Base-by-base conservation (phyloP, 2,797 vertebrate species). In the Neosilurus hyrtlii region DNA sequence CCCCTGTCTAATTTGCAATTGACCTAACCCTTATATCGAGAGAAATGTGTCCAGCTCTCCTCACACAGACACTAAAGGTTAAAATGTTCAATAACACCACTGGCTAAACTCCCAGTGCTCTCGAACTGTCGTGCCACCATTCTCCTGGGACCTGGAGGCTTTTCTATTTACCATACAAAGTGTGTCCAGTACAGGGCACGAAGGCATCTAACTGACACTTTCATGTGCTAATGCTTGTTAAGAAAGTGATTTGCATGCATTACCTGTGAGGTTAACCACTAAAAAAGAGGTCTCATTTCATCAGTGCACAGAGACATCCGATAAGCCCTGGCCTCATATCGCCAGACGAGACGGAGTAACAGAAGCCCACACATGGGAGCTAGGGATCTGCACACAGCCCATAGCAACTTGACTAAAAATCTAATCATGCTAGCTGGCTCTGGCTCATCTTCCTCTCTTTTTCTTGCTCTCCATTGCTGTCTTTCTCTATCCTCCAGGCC, bases 211-310 rank as follows among this genome's bases (percentile, higher is more conserved):
- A 78, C 87, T 85, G 82, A 84, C 73, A 87, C 80, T 30, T 84
- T 83, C 59, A 70, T 71, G 83, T 81, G 83, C 59, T 81, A 85
- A 78, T 85, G 57, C 52, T 81, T 83, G 76, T 78, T 73, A 75
- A 86, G 82, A 76, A 83, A 74, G 74, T 83, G 68, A 82, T 86
- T 88, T 84, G 81, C 86, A 89, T 84, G 83, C 66, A 85, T 87
- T 83, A 87, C 83, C 73, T 84, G 37, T 7, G 80, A 84, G 82
- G 56, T 82, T 85, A 85, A 86, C 80, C 54, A 80, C 43, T 67
- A n/a, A 68, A 82, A 74, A 75, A 15, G 24, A 80, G 82, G 83
- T 68, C 62, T 88, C 67, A 72, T 81, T 86, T 87, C 63, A 81
- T 87, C 83, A 81, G 82, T 26, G 80, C 74, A 79, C 65, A 37